These are phyloP conservation scores for Cyphomyrmex costatus DNA, from an alignment of 1,140 invertebrate genomes.

Conservation along the genomic window DNA sequence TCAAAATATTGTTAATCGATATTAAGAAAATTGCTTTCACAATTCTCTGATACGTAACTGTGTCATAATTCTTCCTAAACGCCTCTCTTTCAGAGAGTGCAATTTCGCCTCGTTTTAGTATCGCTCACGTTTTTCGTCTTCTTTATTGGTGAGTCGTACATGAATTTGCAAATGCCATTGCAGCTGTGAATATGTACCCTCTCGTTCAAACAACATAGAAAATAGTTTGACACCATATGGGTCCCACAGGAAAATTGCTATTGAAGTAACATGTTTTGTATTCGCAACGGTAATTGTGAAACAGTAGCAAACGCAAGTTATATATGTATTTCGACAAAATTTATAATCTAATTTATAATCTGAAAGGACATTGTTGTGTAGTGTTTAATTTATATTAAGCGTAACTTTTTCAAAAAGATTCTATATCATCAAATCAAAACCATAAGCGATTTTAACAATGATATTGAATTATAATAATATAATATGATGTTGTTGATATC, in stretches of 20 bases:
- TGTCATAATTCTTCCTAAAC: slow-evolving; percentile 33
- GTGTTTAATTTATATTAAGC: neutral
- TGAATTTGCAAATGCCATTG: slow-evolving; percentile 41
- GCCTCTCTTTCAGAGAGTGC: neutral
- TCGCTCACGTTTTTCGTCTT: slow-evolving; percentile 11
- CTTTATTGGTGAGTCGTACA: slow-evolving; percentile 8
- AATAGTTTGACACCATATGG: slow-evolving; percentile 28
- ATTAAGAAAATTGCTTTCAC: slow-evolving; percentile 4
- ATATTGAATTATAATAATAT: neutral
- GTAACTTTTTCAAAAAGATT: neutral
- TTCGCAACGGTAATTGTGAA: slow-evolving; percentile 26
- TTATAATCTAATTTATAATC: neutral
- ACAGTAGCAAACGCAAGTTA: neutral
- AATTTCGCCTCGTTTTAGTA: slow-evolving; percentile 8
- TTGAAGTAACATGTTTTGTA: slow-evolving; percentile 9
- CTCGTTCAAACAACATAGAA: slow-evolving; percentile 4
- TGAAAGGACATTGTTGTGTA: neutral
- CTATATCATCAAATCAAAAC: neutral
- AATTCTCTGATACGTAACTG: neutral
- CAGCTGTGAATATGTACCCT: neutral
- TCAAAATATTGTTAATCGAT: slow-evolving; percentile 3
- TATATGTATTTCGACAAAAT: slow-evolving; percentile 18
- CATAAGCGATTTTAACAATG: neutral
- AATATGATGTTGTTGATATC: neutral
- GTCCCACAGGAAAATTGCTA: neutral